phyloP scores from a whole-genome alignment of 2,797 vertebrate genomes.

The Gymnocypris eckloni region DNA sequence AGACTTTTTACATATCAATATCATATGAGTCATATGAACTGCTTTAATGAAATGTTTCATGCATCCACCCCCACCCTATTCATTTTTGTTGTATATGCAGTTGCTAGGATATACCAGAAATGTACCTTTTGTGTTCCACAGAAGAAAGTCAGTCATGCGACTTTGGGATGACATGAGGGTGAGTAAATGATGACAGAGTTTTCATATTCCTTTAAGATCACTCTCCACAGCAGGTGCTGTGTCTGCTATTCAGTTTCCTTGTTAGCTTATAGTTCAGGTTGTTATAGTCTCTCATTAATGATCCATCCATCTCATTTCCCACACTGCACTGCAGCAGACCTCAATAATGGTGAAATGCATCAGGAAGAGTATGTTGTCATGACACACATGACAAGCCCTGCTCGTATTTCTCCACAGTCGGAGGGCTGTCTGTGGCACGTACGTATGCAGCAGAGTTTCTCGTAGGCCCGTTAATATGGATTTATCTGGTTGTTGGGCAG shows the following conservation, averaged over 20 bases:
- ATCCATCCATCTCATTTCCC: constrained; percentile 61
- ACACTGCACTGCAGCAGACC: constrained; percentile 37
- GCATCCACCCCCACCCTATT: background rate
- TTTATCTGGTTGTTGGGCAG: constrained; percentile 75
- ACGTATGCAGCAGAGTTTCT: constrained; percentile 73
- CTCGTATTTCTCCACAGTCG: constrained; percentile 72
- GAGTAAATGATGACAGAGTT: constrained; percentile 12
- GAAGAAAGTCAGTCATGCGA: background rate
- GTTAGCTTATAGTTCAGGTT: constrained; percentile 45
- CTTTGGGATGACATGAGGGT: background rate
- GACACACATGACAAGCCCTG: constrained; percentile 71
- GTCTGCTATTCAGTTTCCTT: constrained; percentile 52
- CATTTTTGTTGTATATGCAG: background rate
- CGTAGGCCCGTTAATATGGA: constrained; percentile 79
- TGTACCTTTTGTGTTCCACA: background rate
- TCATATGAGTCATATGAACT: background rate
- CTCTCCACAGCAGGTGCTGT: constrained; percentile 47
- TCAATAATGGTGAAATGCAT: constrained; percentile 62
- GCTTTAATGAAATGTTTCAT: background rate
- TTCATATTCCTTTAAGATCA: constrained; percentile 7
- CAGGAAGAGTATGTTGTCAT: constrained; percentile 69
- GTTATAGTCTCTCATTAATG: constrained; percentile 61
- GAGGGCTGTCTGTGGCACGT: constrained; percentile 39
- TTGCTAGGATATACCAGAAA: background rate
- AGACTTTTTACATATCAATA: background rate